A percentile compares a stretch with the other conserved stretches of the same genome.
phyloP scores from a whole-genome alignment of 2,797 vertebrate genomes.

The Pristis pectinata region DNA sequence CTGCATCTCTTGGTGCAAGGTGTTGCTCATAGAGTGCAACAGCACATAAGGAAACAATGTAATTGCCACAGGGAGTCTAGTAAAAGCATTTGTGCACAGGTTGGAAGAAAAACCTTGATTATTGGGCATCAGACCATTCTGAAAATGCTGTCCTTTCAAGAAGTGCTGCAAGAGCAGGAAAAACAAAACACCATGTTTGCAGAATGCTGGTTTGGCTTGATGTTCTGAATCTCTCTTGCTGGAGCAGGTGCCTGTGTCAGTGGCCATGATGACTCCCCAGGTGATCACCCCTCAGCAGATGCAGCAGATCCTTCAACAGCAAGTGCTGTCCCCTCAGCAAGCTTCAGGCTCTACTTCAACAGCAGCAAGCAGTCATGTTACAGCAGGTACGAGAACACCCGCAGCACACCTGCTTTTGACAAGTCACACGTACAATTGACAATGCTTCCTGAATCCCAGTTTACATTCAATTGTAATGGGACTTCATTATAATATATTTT shows the following conservation, averaged over 20 bases:
- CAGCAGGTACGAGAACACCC: slow-evolving; percentile 78
- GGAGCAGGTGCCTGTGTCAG: slow-evolving; percentile 90
- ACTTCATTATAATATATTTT: background rate
- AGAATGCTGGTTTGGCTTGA: slow-evolving; percentile 19
- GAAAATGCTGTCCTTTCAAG: slow-evolving; percentile 25
- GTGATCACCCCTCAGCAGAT: slow-evolving; percentile 99
- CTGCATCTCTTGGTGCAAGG: background rate
- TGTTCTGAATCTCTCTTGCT: slow-evolving; percentile 44
- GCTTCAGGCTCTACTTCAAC: slow-evolving; percentile 95
- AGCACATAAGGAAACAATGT: slow-evolving; percentile 38
- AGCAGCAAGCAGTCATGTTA: slow-evolving; percentile 98
- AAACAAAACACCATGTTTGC: slow-evolving; percentile 24
- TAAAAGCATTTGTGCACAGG: slow-evolving; percentile 30
- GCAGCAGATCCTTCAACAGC: slow-evolving; percentile 99
- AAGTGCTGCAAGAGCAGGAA: background rate
- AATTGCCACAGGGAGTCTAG: slow-evolving; percentile 32
- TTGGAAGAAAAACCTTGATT: slow-evolving; percentile 21
- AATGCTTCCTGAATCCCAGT: background rate
- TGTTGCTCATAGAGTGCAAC: slow-evolving; percentile 42
- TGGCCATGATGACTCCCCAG: slow-evolving; percentile 99
- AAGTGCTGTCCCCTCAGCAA: slow-evolving; percentile 97
- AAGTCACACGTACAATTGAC: background rate
- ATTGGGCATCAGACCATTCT: slow-evolving; percentile 18
- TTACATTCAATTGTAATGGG: background rate
- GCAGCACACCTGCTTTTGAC: slow-evolving; percentile 60